A percentile compares a stretch with the other conserved stretches of the same genome.
Conservation (phyloP, 2,797 vertebrate genomes). For the Caiman crocodilus region DNA sequence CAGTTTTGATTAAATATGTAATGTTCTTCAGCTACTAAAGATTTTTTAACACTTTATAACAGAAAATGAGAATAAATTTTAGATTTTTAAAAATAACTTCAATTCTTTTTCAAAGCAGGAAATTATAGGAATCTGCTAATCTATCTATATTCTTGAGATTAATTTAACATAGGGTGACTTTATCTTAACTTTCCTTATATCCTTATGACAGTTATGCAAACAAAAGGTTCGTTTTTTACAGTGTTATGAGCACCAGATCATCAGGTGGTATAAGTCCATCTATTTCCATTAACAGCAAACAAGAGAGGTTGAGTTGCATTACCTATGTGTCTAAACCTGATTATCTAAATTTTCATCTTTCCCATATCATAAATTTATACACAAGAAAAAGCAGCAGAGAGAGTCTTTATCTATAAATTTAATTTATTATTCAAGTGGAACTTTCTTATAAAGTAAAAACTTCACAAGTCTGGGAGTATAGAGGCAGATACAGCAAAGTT, state of each 20-base stretch:
- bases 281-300: background rate
- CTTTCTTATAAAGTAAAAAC: background rate
- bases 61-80: background rate
- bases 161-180: background rate
- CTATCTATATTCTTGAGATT: background rate
- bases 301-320: background rate
- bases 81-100: background rate
- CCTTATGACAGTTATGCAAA: background rate
- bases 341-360: background rate
- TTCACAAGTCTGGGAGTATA: background rate
- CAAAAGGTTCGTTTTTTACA: background rate
- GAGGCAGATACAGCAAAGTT: background rate
- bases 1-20: background rate
- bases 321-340: background rate
- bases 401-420: background rate
- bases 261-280: background rate
- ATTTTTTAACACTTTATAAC: background rate
- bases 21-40: background rate
- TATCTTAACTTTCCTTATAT: background rate
- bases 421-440: background rate
- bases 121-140: background rate
- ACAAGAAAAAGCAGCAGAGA: background rate
- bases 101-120: background rate
- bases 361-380: background rate
- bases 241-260: background rate